Conservation (phyloP, 1,140 invertebrate genomes). For the Meloidogyne hapla region DNA sequence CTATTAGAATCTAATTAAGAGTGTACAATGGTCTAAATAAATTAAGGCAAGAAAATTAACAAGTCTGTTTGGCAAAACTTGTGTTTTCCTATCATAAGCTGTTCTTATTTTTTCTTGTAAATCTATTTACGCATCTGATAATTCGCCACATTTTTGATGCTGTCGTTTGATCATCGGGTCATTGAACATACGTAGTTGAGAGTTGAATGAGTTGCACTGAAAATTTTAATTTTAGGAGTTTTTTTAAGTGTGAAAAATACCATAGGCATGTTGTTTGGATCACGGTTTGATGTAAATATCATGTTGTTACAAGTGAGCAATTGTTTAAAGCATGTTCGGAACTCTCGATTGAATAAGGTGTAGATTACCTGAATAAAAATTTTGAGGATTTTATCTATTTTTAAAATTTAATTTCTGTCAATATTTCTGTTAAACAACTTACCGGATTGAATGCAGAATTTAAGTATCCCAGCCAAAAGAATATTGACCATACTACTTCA, state of each 20-base stretch:
- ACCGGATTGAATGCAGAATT: conserved; percentile 61
- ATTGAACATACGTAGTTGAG: conserved; percentile 46
- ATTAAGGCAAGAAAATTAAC: conserved; percentile 6
- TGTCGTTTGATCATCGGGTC: conserved; percentile 32
- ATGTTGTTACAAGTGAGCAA: conserved; percentile 62
- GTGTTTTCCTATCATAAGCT: too few relatives aligned
- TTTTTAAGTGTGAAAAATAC: background rate
- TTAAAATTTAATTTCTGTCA: background rate
- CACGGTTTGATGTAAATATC: conserved; percentile 43
- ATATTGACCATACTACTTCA: conserved; percentile 61
- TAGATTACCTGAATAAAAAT: conserved; percentile 47
- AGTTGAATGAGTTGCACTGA: conserved; percentile 59
- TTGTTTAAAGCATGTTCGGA: conserved; percentile 60
- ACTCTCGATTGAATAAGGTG: conserved; percentile 62
- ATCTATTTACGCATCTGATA: conserved; percentile 28
- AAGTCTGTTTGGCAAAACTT: background rate
- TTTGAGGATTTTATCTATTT: background rate
- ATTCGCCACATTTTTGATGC: conserved; percentile 26
- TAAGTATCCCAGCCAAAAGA: conserved; percentile 60
- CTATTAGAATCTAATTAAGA: background rate
- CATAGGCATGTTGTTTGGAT: conserved; percentile 34
- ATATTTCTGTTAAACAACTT: conserved; percentile 49
- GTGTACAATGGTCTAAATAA: background rate
- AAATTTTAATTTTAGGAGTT: conserved; percentile 33
- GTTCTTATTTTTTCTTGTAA: background rate